Base-by-base conservation (phyloP, 2,888 invertebrate genomes). In the Harpagoxenus sublaevis region DNA sequence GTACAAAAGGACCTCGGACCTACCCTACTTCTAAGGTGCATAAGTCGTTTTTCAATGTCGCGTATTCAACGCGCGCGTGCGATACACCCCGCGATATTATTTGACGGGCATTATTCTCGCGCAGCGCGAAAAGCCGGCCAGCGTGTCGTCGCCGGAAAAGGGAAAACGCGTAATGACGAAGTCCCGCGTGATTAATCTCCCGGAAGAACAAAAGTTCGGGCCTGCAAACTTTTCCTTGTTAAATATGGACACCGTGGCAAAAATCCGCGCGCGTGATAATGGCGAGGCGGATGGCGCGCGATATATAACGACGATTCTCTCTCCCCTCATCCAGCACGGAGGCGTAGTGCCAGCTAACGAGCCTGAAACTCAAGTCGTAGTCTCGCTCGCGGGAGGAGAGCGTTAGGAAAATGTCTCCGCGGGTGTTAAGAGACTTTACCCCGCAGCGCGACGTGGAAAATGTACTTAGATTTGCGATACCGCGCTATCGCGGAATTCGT, bases 141-240 rank as follows among this genome's bases (percentile, higher is more conserved):
- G 3, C 31, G 48, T 28, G 35, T 23, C 23, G 23, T 23, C 23
- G 23, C 23, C 23, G 39, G 23, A 62, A 78, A 70, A 77, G 83
- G 73, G 68, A 31, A 83, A 85, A 71, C 55, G 63, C 77, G 77
- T 85, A 83, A 85, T 68, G 83, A 84, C 82, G 60, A 74, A 65
- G 84, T 60, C 81, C 28, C 81, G 74, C 79, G 79, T 57, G 78
- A 84, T 86, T 86, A 78, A 79, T 86, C 73, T 79, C 39, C 55
- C 62, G 68, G 68, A 57, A 53, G 86, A 84, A 84, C 79, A 79
- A 84, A 84, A 86, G 79, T 85, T 75, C 68, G 70, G 28, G 48
- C 74, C 57, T 35, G 74, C 48, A n/a, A 75, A 83, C 83, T 83
- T 85, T 77, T 77, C 83, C 83, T 85, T 85, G 85, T 85, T 85